These are phyloP conservation scores for Leptopilina myrica DNA, from an alignment of 2,888 invertebrate species.

Conservation along the genomic window DNA sequence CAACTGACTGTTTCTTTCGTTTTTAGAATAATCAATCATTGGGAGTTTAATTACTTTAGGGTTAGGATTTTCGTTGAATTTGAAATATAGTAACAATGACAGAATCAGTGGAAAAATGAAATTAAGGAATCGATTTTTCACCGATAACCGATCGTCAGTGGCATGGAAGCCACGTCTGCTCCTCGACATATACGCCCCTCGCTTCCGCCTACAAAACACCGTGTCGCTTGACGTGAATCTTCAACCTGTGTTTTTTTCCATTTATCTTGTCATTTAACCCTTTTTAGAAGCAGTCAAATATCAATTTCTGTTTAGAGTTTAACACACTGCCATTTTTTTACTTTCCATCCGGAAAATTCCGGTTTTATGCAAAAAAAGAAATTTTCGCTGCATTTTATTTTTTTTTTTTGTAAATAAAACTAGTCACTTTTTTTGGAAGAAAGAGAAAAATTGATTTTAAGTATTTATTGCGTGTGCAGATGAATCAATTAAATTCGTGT, in stretches of 20 bases:
- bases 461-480: neutral
- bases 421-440: no score
- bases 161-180: slow-evolving; percentile 41
- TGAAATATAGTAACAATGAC: neutral
- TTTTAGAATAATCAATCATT: no score
- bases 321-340: no score
- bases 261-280: slow-evolving; percentile 8
- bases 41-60: neutral
- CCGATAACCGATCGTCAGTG: slow-evolving; percentile 42
- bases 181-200: slow-evolving; percentile 64
- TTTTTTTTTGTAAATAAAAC: no score
- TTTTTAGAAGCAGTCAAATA: neutral
- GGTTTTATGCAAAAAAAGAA: no score
- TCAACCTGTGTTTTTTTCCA: slow-evolving; percentile 35
- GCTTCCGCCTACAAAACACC: slow-evolving; percentile 58
- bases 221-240: slow-evolving; percentile 35
- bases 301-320: neutral
- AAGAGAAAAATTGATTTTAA: no score
- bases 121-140: slow-evolving; percentile 38
- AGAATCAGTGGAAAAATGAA: slow-evolving; percentile 1
- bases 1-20: neutral
- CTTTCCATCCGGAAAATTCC: no score
- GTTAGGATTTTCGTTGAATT: neutral
- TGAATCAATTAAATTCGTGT: neutral
- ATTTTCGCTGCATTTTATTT: no score